Evolutionary conservation across 2,888 invertebrate species (phyloP).

Genomic region (Patella ulyssiponensis): DNA sequence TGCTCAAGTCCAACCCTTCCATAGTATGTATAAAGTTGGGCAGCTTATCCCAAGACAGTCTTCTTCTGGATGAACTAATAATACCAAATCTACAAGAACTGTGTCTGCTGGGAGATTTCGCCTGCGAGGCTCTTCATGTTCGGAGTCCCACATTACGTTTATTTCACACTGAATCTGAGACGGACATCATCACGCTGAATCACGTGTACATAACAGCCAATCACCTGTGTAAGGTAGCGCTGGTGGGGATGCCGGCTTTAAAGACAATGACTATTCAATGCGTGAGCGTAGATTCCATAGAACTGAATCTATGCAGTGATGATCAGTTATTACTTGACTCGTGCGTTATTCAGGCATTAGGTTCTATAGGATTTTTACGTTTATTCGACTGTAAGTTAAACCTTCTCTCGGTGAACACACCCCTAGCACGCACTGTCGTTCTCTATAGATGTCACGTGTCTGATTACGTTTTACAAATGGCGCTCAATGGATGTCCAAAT

Average conservation of each 20-base stretch:
- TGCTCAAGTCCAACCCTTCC: conserved; percentile 43
- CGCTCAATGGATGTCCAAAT: conserved; percentile 56
- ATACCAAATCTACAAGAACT: conserved; percentile 55
- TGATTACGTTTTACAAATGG: conserved; percentile 60
- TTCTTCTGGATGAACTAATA: conserved; percentile 51
- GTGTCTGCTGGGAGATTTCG: conserved; percentile 55
- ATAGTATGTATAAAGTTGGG: conserved; percentile 50
- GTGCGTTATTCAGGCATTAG: conserved; percentile 56
- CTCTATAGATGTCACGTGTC: conserved; percentile 58
- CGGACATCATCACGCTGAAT: conserved; percentile 55
- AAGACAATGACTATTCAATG: conserved; percentile 59
- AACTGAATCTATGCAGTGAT: conserved; percentile 59
- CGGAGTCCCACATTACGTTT: conserved; percentile 54
- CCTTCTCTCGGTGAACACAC: conserved; percentile 54
- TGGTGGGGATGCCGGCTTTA: conserved; percentile 55
- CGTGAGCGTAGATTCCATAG: conserved; percentile 57
- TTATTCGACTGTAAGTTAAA: conserved; percentile 60
- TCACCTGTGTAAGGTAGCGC: conserved; percentile 57
- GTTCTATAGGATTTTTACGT: conserved; percentile 55
- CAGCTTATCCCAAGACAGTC: conserved; percentile 53
- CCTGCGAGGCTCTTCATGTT: conserved; percentile 56
- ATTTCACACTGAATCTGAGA: conserved; percentile 57
- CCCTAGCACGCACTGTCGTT: conserved; percentile 54
- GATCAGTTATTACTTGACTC: conserved; percentile 57
- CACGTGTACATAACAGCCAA: conserved; percentile 61